Percentiles rank a stretch among this genome's conserved stretches.
phyloP scores from a whole-genome alignment of 1,140 invertebrate genomes.

The Aphis gossypii region DNA sequence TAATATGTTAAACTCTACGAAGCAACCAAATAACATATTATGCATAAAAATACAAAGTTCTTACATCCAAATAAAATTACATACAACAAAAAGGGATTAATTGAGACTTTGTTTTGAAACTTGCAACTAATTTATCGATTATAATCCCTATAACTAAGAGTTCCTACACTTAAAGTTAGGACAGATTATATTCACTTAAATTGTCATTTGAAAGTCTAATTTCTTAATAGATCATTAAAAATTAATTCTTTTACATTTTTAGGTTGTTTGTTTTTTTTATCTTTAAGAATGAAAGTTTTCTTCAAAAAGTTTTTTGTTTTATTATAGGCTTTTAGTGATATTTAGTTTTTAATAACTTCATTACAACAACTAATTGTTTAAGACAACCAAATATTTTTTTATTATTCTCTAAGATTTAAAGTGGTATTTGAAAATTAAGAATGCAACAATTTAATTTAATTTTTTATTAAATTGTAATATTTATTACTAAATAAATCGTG shows the following conservation, averaged over 20 bases:
- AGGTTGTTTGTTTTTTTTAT: neutral
- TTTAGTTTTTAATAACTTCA: neutral
- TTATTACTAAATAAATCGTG: no score
- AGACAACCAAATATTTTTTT: neutral
- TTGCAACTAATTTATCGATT: neutral
- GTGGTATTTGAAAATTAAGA: neutral
- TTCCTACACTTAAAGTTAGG: neutral
- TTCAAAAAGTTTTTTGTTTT: neutral
- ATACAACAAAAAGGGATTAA: neutral
- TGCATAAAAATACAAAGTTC: constrained; percentile 3
- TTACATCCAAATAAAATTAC: neutral
- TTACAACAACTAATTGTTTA: neutral
- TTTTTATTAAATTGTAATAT: no score
- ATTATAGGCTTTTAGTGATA: neutral
- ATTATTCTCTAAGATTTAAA: neutral
- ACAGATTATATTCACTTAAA: neutral
- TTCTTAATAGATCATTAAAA: neutral
- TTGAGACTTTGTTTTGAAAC: constrained; percentile 22
- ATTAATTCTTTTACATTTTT: neutral
- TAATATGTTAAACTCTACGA: neutral
- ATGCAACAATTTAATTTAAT: no score
- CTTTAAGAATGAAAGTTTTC: neutral
- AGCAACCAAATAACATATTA: neutral
- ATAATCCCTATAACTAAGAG: neutral
- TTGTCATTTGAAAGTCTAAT: neutral